These are phyloP conservation scores for Tetramorium simillimum DNA, from an alignment of 1,140 invertebrate species.

Conservation along the genomic window DNA sequence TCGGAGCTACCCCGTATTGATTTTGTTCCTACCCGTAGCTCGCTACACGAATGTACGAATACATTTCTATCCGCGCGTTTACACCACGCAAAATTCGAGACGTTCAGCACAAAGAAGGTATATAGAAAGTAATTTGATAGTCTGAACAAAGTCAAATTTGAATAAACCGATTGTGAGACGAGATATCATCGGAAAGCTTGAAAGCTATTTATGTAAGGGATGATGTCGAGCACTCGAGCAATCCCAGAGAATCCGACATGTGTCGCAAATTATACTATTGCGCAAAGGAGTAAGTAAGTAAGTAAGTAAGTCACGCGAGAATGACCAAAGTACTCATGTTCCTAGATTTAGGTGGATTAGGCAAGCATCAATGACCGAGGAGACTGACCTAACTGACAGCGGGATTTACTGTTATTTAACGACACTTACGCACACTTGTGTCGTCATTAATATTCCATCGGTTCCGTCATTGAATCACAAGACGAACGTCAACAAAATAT, in stretches of 20 bases:
- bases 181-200: neutral
- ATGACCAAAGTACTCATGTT: slow-evolving; percentile 9
- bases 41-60: neutral
- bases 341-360: slow-evolving; percentile 29
- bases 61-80: neutral
- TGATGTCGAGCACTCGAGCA: neutral
- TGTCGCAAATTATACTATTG: neutral
- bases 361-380: slow-evolving; percentile 31
- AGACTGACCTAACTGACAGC: slow-evolving; percentile 52
- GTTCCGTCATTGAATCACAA: slow-evolving; percentile 7
- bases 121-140: no score
- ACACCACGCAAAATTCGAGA: neutral
- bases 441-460: slow-evolving; percentile 61
- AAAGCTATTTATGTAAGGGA: neutral
- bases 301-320: slow-evolving; percentile 24
- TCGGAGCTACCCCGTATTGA: slow-evolving; percentile 18
- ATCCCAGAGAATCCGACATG: neutral
- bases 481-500: neutral
- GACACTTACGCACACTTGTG: neutral
- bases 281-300: neutral
- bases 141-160: neutral
- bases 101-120: no score
- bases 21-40: neutral
- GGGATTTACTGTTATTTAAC: slow-evolving; percentile 63
- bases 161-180: neutral